Percentiles rank a stretch among this genome's conserved stretches.
These are phyloP conservation scores for Mesembrinibis cayennensis DNA, from an alignment of 2,113 vertebrate species.

Conservation along the genomic window DNA sequence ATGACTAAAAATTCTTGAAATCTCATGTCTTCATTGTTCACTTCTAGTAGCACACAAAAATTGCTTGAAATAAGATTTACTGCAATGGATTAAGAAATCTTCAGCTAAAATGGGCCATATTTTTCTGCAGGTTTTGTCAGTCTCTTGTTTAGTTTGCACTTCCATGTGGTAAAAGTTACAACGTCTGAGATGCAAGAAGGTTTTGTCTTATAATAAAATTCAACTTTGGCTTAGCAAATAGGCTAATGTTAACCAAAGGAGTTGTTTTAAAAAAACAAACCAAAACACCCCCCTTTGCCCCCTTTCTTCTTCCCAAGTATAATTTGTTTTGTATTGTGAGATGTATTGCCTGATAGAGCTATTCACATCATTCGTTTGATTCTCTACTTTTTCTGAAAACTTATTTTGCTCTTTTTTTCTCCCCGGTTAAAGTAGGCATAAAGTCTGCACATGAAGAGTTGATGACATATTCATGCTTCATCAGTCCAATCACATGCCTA, in stretches of 20 bases:
- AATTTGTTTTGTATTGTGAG: not conserved
- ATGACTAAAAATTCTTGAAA: not conserved
- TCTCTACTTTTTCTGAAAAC: not conserved
- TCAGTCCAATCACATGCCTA: not conserved
- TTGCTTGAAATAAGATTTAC: not conserved
- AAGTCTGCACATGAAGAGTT: not conserved
- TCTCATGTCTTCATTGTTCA: not conserved
- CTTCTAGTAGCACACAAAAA: not conserved
- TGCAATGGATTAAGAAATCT: not conserved
- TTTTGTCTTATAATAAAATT: not conserved
- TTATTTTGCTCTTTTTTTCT: not conserved
- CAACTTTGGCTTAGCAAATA: not conserved
- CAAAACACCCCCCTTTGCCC: accelerated
- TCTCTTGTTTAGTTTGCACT: not conserved
- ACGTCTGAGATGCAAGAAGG: not conserved
- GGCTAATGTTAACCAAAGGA: not conserved
- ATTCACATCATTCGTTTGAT: not conserved
- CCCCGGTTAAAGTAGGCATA: not conserved
- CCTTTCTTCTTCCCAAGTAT: not conserved
- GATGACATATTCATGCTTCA: not conserved
- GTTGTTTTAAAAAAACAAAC: not conserved
- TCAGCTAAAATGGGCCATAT: not conserved
- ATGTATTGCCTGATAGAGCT: not conserved
- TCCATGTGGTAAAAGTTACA: not conserved
- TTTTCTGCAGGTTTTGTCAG: not conserved